Conservation (phyloP, 2,888 invertebrate genomes). For the Andrena camellia region DNA sequence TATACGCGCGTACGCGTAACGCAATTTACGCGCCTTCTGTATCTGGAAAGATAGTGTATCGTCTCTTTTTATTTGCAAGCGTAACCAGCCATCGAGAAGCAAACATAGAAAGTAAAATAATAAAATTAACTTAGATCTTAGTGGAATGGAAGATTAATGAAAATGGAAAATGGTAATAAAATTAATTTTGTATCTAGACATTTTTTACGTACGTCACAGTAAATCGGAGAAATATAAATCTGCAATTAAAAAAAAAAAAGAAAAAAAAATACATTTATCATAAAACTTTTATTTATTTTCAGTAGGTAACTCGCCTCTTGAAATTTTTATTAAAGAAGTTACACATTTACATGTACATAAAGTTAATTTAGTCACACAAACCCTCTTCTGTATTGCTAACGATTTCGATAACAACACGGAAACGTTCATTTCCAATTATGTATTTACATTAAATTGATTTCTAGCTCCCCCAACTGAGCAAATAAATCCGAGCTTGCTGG, state of each 20-base stretch:
- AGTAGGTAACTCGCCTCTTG: too few relatives aligned
- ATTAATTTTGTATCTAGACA: slow-evolving; percentile 15
- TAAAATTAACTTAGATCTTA: not conserved
- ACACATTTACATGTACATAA: not conserved
- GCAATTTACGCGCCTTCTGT: slow-evolving; percentile 18
- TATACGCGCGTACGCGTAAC: not conserved
- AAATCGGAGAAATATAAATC: not conserved
- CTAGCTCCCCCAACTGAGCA: not conserved
- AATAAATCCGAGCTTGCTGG: too few relatives aligned
- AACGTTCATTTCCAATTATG: not conserved
- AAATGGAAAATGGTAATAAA: not conserved
- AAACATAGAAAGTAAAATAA: not conserved
- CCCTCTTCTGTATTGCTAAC: not conserved
- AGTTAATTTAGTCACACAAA: not conserved
- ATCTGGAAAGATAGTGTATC: not conserved
- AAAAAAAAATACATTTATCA: not conserved
- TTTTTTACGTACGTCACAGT: slow-evolving; percentile 1
- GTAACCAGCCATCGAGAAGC: not conserved
- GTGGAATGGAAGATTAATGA: not conserved
- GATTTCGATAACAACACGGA: too few relatives aligned
- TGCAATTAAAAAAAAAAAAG: not conserved
- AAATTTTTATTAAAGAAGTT: not conserved
- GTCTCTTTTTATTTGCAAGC: not conserved
- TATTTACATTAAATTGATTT: not conserved
- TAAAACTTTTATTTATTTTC: too few relatives aligned